Percentiles rank a stretch among this genome's conserved stretches.
These are phyloP conservation scores for Agriotes lineatus DNA, from an alignment of 2,888 invertebrate genomes.

Conservation along the genomic window DNA sequence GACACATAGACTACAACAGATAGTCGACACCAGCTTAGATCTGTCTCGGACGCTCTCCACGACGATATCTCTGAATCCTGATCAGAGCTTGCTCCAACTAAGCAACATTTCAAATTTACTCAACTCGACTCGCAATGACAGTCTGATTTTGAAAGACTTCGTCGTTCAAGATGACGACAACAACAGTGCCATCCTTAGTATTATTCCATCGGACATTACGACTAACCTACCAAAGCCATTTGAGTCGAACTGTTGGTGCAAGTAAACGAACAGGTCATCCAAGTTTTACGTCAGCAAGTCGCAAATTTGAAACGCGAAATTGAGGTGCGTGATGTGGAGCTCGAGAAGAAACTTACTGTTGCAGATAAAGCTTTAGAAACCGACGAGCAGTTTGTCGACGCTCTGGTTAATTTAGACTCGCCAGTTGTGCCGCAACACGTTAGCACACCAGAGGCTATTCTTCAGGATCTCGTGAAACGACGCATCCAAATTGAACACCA, in stretches of 20 bases:
- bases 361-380: conserved; percentile 47
- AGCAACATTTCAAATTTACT: conserved; percentile 67
- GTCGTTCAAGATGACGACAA: conserved; percentile 46
- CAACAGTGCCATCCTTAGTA: conserved; percentile 53
- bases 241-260: conserved; percentile 51
- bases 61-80: conserved; percentile 64
- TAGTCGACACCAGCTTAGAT: conserved; percentile 70
- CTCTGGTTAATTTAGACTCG: conserved; percentile 42
- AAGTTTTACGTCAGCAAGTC: conserved; percentile 61
- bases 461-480: conserved; percentile 36
- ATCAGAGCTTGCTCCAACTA: conserved; percentile 67
- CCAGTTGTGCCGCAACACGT: conserved; percentile 27
- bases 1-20: conserved; percentile 68
- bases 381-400: conserved; percentile 48
- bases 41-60: conserved; percentile 68
- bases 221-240: conserved; percentile 61
- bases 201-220: conserved; percentile 58
- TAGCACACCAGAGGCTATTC: conserved; percentile 44
- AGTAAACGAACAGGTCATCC: conserved; percentile 56
- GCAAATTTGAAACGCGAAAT: conserved; percentile 62
- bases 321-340: conserved; percentile 60
- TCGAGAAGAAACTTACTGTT: conserved; percentile 50
- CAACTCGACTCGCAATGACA: conserved; percentile 57
- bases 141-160: conserved; percentile 46
- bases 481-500: conserved; percentile 22